Evolutionary conservation across 2,113 vertebrate species (phyloP), one percentile per base, ranked within the genome.

Genomic region (Hyperoodon ampullatus): DNA sequence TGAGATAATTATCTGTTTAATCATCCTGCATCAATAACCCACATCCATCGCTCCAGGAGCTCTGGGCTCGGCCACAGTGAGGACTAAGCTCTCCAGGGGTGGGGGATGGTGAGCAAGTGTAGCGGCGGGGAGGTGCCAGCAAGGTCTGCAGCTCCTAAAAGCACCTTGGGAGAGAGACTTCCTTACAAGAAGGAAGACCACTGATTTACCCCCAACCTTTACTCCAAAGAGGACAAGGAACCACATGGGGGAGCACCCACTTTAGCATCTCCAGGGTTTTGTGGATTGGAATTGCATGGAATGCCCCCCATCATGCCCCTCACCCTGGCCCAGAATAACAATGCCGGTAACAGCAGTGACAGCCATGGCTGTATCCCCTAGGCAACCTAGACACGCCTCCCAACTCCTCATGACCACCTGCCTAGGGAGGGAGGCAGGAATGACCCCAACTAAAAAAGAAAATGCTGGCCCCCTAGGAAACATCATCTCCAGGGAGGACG

Each of bases 361-460:
- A 50, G 44, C 33, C 13, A 1, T 15, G 4, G 13, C 75, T 1
- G 60, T 30, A 24, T 26, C 24, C 55, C 19, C 55, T 66, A 23
- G 55, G 35, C 61, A 58, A 77, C 66, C 9, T 0, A 63, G 33
- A 44, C 24, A 35, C 4, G 5, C 50, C 53, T 39, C 26, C 75
- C 50, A 42, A 28, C 42, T 47, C 50, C 30, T 90, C 26, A 60
- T 8, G 19, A 89, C 23, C 39, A n/a, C 33, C 2, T 14, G 5
- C 33, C 12, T 3, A 66, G 39, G 71, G 4, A 68, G 30, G n/a
- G 19, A 50, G 75, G 50, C 33, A 33, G 8, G 47, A 44, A 21
- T n/a, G 50, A 90, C 60, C 60, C 33, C 70, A 61, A 60, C 11
- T 71, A 63, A n/a, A 65, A 26, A 83, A 83, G 44, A 94, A 78